phyloP scores from a whole-genome alignment of 2,113 vertebrate genomes.

The Psilopsiagon aymara region DNA sequence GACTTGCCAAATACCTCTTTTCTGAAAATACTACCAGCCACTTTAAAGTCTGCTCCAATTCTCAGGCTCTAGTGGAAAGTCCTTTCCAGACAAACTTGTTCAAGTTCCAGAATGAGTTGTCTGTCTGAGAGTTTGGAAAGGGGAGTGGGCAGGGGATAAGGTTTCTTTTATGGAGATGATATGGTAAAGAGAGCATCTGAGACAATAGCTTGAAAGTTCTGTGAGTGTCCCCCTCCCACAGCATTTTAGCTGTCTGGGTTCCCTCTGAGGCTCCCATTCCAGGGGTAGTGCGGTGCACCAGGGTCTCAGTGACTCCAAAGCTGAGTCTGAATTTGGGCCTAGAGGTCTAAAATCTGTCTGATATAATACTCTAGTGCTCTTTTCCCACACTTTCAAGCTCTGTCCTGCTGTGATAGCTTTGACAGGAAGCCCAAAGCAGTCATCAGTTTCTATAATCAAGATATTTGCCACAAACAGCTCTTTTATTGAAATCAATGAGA shows the following conservation, averaged over 20 bases:
- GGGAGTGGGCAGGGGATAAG: neutral
- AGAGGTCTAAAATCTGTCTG: neutral
- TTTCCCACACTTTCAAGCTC: constrained; percentile 16
- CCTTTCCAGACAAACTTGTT: constrained; percentile 39
- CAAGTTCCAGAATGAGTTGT: constrained; percentile 25
- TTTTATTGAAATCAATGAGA: constrained; percentile 7
- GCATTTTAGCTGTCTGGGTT: neutral
- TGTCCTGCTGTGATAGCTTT: constrained; percentile 28
- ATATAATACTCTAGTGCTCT: neutral
- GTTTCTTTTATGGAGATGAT: neutral
- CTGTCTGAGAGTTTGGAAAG: neutral
- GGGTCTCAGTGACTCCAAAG: neutral
- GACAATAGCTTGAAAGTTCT: neutral
- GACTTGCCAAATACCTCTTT: constrained; percentile 56
- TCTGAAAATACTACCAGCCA: constrained; percentile 51
- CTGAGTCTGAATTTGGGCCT: neutral
- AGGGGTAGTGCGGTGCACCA: neutral
- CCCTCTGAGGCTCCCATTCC: neutral
- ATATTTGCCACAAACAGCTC: constrained; percentile 39
- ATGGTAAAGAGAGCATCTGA: neutral
- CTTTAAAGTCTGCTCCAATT: constrained; percentile 51
- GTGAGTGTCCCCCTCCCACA: neutral
- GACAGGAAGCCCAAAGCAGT: constrained; percentile 15
- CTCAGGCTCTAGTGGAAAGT: constrained; percentile 42
- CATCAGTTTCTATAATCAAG: neutral